A percentile compares a stretch with the other conserved stretches of the same genome.
phyloP scores from a whole-genome alignment of 2,113 vertebrate genomes.

The Alethe castanea region DNA sequence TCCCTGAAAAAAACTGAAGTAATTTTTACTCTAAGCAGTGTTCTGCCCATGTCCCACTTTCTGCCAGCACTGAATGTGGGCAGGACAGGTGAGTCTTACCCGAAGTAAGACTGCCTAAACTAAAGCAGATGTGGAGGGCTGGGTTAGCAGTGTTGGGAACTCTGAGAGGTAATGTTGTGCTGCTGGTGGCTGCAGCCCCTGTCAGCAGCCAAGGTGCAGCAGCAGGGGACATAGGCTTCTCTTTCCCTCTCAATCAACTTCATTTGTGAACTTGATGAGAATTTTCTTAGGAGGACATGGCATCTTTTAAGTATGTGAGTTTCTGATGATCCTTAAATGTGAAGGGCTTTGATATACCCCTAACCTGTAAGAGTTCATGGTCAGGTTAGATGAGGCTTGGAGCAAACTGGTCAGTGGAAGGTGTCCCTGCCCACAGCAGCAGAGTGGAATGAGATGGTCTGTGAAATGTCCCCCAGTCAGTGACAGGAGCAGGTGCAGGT shows the following conservation, averaged over 20 bases:
- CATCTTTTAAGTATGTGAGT: too few species aligned
- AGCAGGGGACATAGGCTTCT: rapidly evolving
- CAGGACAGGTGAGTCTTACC: background rate
- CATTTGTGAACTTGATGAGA: background rate
- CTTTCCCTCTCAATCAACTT: background rate
- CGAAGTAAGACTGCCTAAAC: background rate
- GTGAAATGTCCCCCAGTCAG: background rate
- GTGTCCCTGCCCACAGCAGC: background rate
- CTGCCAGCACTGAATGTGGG: background rate
- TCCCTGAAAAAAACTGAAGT: background rate
- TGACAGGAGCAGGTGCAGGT: rapidly evolving
- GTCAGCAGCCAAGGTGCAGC: background rate
- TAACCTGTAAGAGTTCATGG: background rate
- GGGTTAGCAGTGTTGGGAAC: rapidly evolving
- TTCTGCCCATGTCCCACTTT: background rate
- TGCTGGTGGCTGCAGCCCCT: background rate
- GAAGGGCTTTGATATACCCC: background rate
- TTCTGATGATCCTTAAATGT: background rate
- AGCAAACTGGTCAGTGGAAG: background rate
- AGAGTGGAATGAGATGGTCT: background rate
- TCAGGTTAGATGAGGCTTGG: background rate
- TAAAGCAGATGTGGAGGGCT: rapidly evolving
- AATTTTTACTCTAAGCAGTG: background rate
- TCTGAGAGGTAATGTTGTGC: rapidly evolving
- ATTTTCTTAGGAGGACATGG: background rate